A percentile compares a stretch with the other conserved stretches of the same genome.
These are phyloP conservation scores for Argyra leucocephala DNA, from an alignment of 2,888 invertebrate species.

Conservation along the genomic window DNA sequence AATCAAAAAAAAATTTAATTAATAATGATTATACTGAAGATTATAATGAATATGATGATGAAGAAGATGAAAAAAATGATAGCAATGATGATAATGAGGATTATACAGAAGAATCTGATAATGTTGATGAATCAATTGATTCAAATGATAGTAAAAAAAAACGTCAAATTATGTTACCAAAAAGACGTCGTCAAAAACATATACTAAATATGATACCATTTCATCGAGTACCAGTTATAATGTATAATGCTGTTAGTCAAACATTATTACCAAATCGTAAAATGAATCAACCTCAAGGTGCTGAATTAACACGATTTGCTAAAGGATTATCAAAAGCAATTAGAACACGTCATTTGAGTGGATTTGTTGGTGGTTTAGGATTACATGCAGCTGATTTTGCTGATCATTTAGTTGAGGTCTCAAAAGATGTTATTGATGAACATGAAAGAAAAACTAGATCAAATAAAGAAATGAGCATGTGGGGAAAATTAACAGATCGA, in stretches of 20 bases:
- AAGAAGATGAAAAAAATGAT: neutral
- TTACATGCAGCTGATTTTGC: slow-evolving; percentile 7
- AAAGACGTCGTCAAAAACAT: neutral
- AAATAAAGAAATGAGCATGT: neutral
- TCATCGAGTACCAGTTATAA: neutral
- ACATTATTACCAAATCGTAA: neutral
- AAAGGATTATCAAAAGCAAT: neutral
- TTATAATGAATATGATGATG: neutral
- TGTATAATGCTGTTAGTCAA: neutral
- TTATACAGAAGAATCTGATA: neutral
- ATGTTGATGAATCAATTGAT: neutral
- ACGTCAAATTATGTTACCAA: neutral
- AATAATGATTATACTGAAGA: neutral
- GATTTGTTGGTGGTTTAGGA: slow-evolving; percentile 8
- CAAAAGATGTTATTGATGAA: neutral
- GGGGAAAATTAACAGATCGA: neutral
- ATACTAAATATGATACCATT: neutral
- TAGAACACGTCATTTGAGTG: slow-evolving; percentile 8
- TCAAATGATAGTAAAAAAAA: neutral
- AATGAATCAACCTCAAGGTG: neutral
- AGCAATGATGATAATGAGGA: neutral
- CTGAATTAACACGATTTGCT: neutral
- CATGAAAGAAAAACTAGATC: neutral
- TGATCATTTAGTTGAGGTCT: slow-evolving; percentile 7
- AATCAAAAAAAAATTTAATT: neutral